Conservation (phyloP, 2,113 vertebrate genomes). For the Catharus fuscescens region DNA sequence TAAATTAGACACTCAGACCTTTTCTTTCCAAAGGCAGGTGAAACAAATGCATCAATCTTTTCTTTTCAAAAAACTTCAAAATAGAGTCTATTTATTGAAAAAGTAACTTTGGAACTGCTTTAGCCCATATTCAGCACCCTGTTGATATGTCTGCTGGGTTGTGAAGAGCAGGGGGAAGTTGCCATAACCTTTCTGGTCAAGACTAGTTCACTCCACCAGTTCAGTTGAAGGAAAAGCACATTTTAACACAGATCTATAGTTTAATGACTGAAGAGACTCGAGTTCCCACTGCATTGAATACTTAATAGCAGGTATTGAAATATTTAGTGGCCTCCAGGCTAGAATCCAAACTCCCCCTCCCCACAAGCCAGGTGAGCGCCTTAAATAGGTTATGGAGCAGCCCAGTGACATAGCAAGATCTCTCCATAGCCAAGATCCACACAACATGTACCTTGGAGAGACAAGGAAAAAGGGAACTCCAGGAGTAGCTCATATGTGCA, state of each 20-base stretch:
- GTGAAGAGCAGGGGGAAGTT: background rate
- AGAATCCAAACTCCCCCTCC: background rate
- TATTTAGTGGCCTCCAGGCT: slow-evolving; percentile 18
- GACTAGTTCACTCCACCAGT: background rate
- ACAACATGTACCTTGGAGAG: background rate
- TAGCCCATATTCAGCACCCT: background rate
- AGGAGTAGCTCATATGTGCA: background rate
- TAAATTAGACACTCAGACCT: background rate
- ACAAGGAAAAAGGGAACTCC: background rate
- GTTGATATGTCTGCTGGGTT: background rate
- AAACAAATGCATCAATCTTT: background rate
- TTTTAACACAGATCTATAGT: slow-evolving; percentile 10
- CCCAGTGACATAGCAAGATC: background rate
- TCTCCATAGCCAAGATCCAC: background rate
- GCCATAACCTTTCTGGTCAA: background rate
- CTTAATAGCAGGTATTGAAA: slow-evolving; percentile 35
- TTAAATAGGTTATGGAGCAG: background rate
- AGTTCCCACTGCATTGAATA: background rate
- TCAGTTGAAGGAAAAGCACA: background rate
- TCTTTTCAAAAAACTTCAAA: background rate
- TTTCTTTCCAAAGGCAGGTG: background rate
- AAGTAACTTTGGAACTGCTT: background rate
- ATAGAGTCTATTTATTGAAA: background rate
- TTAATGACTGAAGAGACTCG: background rate
- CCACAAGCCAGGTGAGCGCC: background rate